Percentiles rank a stretch among this genome's conserved stretches.
Evolutionary conservation across 2,113 vertebrate genomes (phyloP).

Genomic region (Phylloscopus trochilus): DNA sequence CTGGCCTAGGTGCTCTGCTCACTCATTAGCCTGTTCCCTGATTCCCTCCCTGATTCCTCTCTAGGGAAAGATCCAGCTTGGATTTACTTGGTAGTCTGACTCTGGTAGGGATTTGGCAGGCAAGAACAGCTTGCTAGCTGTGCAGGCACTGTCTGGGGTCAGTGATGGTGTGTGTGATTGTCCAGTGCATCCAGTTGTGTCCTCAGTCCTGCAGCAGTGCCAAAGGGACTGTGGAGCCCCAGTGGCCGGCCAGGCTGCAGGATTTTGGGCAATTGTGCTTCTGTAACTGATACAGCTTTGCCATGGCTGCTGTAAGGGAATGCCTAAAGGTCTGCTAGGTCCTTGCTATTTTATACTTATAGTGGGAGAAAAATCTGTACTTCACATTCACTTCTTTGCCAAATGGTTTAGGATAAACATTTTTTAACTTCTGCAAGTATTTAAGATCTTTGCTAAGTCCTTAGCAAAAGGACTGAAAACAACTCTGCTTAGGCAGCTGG

Average conservation of each 20-base stretch:
- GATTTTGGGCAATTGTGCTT: neutral
- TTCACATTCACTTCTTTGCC: neutral
- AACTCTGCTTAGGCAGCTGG: neutral
- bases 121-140: neutral
- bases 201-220: neutral
- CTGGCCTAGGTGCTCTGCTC: neutral
- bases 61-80: neutral
- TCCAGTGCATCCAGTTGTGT: fast-evolving
- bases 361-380: neutral
- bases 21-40: neutral
- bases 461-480: neutral
- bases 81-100: neutral
- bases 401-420: neutral
- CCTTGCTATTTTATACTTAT: neutral
- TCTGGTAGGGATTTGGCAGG: neutral
- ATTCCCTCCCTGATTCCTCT: neutral
- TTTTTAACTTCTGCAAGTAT: neutral
- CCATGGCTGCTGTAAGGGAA: neutral
- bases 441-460: neutral
- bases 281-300: neutral
- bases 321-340: neutral
- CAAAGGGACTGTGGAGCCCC: neutral
- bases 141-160: neutral
- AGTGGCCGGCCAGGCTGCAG: neutral
- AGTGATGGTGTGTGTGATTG: neutral